Base-by-base conservation (phyloP, 2,888 invertebrate genomes). In the Cinara cedri region DNA sequence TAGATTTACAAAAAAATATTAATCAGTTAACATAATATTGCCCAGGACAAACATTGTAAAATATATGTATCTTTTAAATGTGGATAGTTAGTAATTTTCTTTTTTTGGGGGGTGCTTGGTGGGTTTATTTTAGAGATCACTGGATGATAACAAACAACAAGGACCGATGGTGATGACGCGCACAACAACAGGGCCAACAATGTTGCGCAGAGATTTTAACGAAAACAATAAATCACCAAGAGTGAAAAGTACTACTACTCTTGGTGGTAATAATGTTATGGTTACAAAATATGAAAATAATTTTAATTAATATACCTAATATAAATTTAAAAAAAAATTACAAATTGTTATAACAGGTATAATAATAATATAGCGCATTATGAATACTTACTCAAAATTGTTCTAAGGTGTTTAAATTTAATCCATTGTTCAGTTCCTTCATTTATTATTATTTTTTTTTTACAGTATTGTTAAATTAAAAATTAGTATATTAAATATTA, bases 351-450 rank as follows among this genome's bases (percentile, higher is more conserved):
- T 74, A 74, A n/a, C 49, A 4, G 16, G 34, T 46, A 72, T 51
- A 21, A 49, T 24, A 34, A 34, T 34, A 34, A 34, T 34, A 4
- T 34, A 34, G 6, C 34, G 34, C 9, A 62, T 62, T 34, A 8
- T 63, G 49, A 19, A 42, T 72, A 75, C 74, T 75, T 65, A 75
- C 74, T 65, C 6, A 54, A 51, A 6, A n/a, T 62, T 19, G 34
- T 75, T 63, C n/a, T 63, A 74, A 74, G 21, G 63, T 75, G 63
- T 70, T 70, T 60, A 78, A 70, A 78, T 78, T 78, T 70, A 78
- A 60, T 68, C 68, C 60, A 24, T 62, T 70, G 68, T 70, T 70
- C 51, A 42, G 16, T 51, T 68, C 60, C 70, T 78, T 70, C 42
- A 78, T 68, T 68, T 78, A n/a, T n/a, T n/a, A n/a, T n/a, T n/a